Percentiles rank a stretch among this genome's conserved stretches.
Evolutionary conservation across 2,888 invertebrate genomes (phyloP).

Genomic region (Himalopsyche kuldschensis): DNA sequence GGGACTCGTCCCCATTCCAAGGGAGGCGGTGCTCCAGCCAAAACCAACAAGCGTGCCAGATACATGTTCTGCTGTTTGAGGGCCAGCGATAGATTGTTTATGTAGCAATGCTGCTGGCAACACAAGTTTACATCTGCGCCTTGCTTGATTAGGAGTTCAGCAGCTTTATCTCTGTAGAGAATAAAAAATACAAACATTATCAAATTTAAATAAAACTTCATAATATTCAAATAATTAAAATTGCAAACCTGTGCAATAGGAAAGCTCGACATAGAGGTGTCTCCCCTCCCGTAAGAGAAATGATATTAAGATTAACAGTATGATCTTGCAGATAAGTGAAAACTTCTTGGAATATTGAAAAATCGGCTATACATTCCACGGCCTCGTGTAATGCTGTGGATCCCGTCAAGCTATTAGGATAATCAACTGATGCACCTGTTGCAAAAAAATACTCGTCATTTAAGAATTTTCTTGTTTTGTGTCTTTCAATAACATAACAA

Average conservation of each 20-base stretch:
- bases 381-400: slow-evolving; percentile 65
- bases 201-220: neutral
- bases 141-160: slow-evolving; percentile 60
- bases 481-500: no score
- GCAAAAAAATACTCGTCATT: slow-evolving; percentile 28
- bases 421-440: slow-evolving; percentile 61
- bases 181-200: slow-evolving; percentile 26
- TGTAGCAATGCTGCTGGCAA: slow-evolving; percentile 58
- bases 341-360: slow-evolving; percentile 57
- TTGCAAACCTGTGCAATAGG: slow-evolving; percentile 50
- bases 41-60: slow-evolving; percentile 50
- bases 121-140: slow-evolving; percentile 67
- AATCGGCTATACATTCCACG: slow-evolving; percentile 59
- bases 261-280: slow-evolving; percentile 59
- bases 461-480: no score
- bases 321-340: slow-evolving; percentile 54
- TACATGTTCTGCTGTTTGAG: slow-evolving; percentile 48
- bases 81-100: slow-evolving; percentile 62
- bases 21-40: slow-evolving; percentile 58
- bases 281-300: slow-evolving; percentile 53
- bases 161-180: slow-evolving; percentile 54
- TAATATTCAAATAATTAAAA: neutral
- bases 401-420: slow-evolving; percentile 57
- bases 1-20: slow-evolving; percentile 45
- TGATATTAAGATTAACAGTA: slow-evolving; percentile 54